Base-by-base conservation (phyloP, 2,888 invertebrate species). In the Polia nebulosa region DNA sequence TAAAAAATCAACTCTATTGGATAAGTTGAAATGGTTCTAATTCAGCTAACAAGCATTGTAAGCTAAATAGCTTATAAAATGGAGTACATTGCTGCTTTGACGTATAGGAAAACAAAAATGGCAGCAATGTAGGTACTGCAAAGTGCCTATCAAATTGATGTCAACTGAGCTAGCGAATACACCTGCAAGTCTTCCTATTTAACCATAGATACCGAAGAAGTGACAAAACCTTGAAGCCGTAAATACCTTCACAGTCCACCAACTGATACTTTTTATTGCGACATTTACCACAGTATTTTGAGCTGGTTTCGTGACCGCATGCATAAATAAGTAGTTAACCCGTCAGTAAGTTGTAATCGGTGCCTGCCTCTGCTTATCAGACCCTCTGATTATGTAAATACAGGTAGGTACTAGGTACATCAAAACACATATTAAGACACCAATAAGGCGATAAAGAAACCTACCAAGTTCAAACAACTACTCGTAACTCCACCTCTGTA, bases 241-340 rank as follows among this genome's bases (percentile, higher is more conserved):
- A 51, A 66, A 66, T 8, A 15, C 20, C 25, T 52, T 32, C 25
- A 0, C 11, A 29, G 15, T 8, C 11, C 25, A 68, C 11, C 9
- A 6, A 39, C 17, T 17, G 15, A 44, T n/a, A 53, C 8, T 65
- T 25, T 29, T 13, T 11, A 44, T 55, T 34, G 13, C 41, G 34
- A 44, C 34, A 29, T 5, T 8, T 22, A 7, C 2, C 4, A 22
- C 0, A 36, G 15, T 34, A 27, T 41, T 72, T 63, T 49, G 27
- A 49, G 72, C 63, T 63, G 39, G 39, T 51, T 39, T 6, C 11
- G 9, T 9, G 20, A 25, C 22, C 44, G 34, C 27, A 22, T 22
- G 15, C 34, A 41, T 63, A 72, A 22, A 17, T 41, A 51, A 72
- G 6, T 8, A 49, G 25, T 0, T 11, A 20, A 27, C 72, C 13